phyloP scores from a whole-genome alignment of 2,113 vertebrate species.

The Macaca nemestrina region DNA sequence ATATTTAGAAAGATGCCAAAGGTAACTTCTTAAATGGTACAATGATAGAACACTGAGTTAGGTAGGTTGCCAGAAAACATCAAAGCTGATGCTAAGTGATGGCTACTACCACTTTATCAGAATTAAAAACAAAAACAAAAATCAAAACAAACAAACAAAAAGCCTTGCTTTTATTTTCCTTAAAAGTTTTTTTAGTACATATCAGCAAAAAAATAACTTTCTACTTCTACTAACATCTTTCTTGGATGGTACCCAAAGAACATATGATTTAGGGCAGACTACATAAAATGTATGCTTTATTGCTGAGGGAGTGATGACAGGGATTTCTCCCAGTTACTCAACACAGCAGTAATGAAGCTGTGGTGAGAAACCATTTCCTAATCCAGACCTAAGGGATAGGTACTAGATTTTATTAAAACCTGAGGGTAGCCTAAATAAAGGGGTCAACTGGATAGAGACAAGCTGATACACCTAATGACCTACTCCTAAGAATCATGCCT shows the following conservation, averaged over 20 bases:
- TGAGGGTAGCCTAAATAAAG: neutral
- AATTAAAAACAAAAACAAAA: constrained; percentile 51
- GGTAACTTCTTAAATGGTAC: constrained; percentile 20
- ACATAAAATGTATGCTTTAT: neutral
- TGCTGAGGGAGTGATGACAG: neutral
- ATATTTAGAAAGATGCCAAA: constrained; percentile 35
- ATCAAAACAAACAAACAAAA: constrained; percentile 21
- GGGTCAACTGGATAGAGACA: neutral
- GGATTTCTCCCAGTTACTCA: neutral
- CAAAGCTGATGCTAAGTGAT: neutral
- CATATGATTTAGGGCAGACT: neutral
- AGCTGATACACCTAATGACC: neutral
- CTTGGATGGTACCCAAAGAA: neutral
- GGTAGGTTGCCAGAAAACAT: constrained; percentile 17
- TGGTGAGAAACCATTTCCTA: neutral
- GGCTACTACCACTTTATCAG: neutral
- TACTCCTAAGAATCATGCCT: neutral
- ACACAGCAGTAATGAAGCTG: neutral
- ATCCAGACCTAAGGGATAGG: neutral
- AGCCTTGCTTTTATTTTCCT: neutral
- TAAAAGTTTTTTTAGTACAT: neutral
- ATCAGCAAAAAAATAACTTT: neutral
- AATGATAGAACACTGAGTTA: constrained; percentile 7
- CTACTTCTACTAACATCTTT: constrained; percentile 26
- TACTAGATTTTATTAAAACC: neutral